phyloP scores from a whole-genome alignment of 2,113 vertebrate species.

The Laticauda laticaudata region DNA sequence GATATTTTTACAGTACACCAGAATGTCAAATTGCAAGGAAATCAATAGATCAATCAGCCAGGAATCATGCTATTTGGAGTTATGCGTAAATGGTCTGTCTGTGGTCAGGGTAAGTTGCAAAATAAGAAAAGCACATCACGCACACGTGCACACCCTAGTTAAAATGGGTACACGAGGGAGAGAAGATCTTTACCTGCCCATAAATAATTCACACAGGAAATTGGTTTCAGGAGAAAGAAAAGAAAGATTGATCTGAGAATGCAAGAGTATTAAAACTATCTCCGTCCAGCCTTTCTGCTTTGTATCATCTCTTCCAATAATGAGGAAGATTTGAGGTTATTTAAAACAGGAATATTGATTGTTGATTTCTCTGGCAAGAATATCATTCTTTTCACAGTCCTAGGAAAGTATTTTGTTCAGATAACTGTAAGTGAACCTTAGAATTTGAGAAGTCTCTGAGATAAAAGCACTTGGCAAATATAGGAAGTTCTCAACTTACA shows the following conservation, averaged over 20 bases:
- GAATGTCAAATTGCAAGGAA: not conserved
- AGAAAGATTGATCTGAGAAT: not conserved
- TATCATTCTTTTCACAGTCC: not conserved
- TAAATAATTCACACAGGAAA: not conserved
- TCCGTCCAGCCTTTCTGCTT: not conserved
- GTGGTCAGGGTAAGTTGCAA: not conserved
- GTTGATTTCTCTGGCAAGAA: not conserved
- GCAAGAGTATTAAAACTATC: not conserved
- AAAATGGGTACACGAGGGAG: not conserved
- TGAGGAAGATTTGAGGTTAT: not conserved
- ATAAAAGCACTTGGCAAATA: not conserved
- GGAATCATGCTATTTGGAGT: not conserved
- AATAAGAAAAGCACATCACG: not conserved
- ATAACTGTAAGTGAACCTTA: not conserved
- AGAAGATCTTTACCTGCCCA: not conserved
- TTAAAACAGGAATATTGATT: not conserved
- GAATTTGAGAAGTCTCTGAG: not conserved
- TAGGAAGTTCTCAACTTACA: not conserved
- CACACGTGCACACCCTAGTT: not conserved
- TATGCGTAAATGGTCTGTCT: not conserved
- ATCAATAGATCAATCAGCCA: not conserved
- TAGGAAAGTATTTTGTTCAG: not conserved
- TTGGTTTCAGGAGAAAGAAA: not conserved
- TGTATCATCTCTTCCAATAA: not conserved
- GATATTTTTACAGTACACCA: not conserved